Evolutionary conservation across 2,113 vertebrate genomes (phyloP).

Genomic region (Rhea pennata): DNA sequence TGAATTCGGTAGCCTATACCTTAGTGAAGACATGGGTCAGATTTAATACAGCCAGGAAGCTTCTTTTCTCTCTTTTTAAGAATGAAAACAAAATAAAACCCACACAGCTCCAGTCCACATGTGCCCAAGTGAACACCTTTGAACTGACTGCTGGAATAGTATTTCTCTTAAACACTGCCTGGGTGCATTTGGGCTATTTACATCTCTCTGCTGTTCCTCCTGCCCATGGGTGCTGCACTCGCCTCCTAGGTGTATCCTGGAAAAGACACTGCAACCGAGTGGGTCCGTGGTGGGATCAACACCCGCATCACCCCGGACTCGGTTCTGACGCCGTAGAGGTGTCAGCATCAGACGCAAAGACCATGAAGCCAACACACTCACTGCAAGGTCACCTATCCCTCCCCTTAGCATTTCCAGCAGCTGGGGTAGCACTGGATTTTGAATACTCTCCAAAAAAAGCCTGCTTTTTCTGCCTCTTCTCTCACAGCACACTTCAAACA

Average conservation of each 20-base stretch:
- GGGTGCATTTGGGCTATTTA: not conserved
- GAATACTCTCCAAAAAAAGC: not conserved
- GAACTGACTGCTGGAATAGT: not conserved
- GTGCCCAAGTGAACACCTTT: not conserved
- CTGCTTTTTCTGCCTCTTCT: fast-evolving
- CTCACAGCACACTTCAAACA: not conserved
- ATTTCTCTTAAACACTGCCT: not conserved
- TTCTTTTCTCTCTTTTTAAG: not conserved
- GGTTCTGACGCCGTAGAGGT: not conserved
- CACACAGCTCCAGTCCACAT: not conserved
- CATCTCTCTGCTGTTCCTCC: not conserved
- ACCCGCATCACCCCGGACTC: not conserved
- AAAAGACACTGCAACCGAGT: fast-evolving
- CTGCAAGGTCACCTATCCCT: not conserved
- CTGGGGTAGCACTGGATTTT: not conserved
- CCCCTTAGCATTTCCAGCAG: not conserved
- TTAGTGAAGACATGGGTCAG: not conserved
- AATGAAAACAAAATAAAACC: not conserved
- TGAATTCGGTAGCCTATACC: not conserved
- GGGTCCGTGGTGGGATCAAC: not conserved
- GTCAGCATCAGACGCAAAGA: not conserved
- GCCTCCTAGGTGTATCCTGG: not conserved
- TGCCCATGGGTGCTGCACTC: not conserved
- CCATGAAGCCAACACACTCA: not conserved
- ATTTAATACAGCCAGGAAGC: not conserved